Evolutionary conservation across 2,888 invertebrate genomes (phyloP).

Genomic region (Epistrophe eligans): DNA sequence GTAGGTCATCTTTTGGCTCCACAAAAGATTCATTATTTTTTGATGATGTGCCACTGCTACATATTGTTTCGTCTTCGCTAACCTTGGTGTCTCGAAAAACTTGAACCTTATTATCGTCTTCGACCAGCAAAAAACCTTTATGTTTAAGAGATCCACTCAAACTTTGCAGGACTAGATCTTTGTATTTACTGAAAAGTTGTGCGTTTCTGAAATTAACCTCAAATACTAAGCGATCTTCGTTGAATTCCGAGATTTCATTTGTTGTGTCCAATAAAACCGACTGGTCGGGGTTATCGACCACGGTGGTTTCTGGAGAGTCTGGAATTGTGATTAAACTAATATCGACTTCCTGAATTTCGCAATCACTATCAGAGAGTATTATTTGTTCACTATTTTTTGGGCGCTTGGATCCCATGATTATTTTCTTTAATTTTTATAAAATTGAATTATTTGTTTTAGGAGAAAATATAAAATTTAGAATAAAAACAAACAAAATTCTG

Average conservation of each 20-base stretch:
- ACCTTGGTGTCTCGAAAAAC: neutral
- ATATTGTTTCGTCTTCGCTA: neutral
- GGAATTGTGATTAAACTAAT: slow-evolving; percentile 49
- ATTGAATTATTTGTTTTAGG: slow-evolving; percentile 17
- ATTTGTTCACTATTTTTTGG: neutral
- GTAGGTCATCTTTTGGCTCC: neutral
- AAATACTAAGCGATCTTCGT: slow-evolving; percentile 46
- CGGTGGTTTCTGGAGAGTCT: slow-evolving; percentile 41
- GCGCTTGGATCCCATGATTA: slow-evolving; percentile 41
- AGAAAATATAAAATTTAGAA: neutral
- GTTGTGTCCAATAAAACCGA: slow-evolving; percentile 15
- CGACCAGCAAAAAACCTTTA: slow-evolving; percentile 48
- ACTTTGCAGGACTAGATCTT: slow-evolving; percentile 12
- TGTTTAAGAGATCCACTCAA: slow-evolving; percentile 31
- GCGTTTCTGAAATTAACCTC: slow-evolving; percentile 64
- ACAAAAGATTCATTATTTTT: neutral
- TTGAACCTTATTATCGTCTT: slow-evolving; percentile 35
- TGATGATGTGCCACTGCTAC: neutral
- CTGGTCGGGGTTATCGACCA: neutral
- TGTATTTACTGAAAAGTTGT: slow-evolving; percentile 28
- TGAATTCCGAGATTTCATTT: slow-evolving; percentile 30
- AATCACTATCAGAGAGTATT: slow-evolving; percentile 42
- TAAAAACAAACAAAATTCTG: slow-evolving; percentile 60
- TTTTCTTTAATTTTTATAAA: slow-evolving; percentile 24
- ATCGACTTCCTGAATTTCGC: slow-evolving; percentile 46